Base-by-base conservation (phyloP, 2,888 invertebrate genomes). In the Hesperia comma region DNA sequence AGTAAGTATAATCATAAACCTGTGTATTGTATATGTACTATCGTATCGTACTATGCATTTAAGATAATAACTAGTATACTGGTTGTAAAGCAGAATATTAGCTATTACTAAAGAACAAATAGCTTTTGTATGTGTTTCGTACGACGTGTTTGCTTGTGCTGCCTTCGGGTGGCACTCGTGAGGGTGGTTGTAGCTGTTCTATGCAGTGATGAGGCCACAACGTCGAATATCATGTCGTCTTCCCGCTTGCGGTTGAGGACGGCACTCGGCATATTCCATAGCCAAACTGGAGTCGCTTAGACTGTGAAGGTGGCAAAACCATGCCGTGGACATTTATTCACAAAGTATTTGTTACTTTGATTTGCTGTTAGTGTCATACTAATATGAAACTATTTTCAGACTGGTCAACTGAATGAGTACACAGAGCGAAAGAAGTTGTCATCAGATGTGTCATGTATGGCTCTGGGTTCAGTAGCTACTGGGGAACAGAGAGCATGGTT, bases 361-460 rank as follows among this genome's bases (percentile, higher is more conserved):
- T 67, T 54, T 41, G 41, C 26, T 61, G 19, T 0, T 17, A 40
- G 1, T 1, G 7, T 55, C 53, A 40, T 56, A 56, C 10, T 61
- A 63, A 15, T 62, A 60, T 51, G 5, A 6, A 12, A 49, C 17
- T 17, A 8, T 46, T 69, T 32, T 49, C 67, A 99, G 98, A 98
- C 98, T 74, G 99, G 99, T 0, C 98, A 99, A 86, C 92, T 99
- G 60, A 99, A 99, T 89, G 99, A 99, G 86, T 99, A 99, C 85
- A 99, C 98, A 8, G 99, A 99, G 83, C 94, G 99, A 10, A 98
- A 99, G 80, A 98, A 99, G 82, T 96, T 99, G 95, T 97, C 98
- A 6, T 96, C 97, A 0, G 99, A 99, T 86, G 99, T 99, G 0
- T 96, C 99, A 74, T 99, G 99, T 83, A 99, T 99, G 99, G 99